These are phyloP conservation scores for Pseudococcus viburni DNA, from an alignment of 2,888 invertebrate genomes.

Conservation along the genomic window DNA sequence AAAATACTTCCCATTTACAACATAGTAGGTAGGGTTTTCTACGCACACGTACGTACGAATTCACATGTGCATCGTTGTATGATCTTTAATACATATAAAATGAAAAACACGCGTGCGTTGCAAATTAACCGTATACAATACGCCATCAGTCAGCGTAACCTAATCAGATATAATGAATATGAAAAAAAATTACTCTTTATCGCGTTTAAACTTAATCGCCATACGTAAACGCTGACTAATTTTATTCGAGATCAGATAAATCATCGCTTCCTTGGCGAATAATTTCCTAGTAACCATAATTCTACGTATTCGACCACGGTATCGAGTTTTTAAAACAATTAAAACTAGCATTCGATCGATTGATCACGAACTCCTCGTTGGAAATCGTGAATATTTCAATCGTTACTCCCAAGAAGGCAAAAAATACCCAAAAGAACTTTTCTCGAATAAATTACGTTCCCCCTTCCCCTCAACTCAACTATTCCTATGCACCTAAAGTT, in stretches of 20 bases:
- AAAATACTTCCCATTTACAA: background rate
- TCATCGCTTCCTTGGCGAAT: conserved; percentile 15
- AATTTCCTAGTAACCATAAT: conserved; percentile 19
- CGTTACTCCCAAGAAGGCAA: too few species aligned
- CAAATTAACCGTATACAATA: conserved; percentile 24
- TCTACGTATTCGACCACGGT: background rate
- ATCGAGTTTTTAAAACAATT: background rate
- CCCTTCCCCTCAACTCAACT: too few species aligned
- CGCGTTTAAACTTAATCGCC: background rate
- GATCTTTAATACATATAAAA: background rate
- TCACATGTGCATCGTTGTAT: background rate
- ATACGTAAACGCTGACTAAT: conserved; percentile 15
- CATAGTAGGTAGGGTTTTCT: background rate
- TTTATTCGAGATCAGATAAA: conserved; percentile 31
- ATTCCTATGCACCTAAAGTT: too few species aligned
- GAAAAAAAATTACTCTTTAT: conserved; percentile 10
- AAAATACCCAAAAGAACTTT: too few species aligned
- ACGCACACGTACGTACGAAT: background rate
- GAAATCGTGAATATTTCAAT: background rate
- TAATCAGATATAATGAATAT: conserved; percentile 8
- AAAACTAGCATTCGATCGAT: background rate
- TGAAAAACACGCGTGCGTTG: background rate
- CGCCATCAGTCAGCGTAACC: conserved; percentile 22
- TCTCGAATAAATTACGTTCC: too few species aligned
- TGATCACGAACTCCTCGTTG: background rate